A percentile compares a stretch with the other conserved stretches of the same genome.
phyloP scores from a whole-genome alignment of 2,113 vertebrate genomes.

The Seriola rivoliana region DNA sequence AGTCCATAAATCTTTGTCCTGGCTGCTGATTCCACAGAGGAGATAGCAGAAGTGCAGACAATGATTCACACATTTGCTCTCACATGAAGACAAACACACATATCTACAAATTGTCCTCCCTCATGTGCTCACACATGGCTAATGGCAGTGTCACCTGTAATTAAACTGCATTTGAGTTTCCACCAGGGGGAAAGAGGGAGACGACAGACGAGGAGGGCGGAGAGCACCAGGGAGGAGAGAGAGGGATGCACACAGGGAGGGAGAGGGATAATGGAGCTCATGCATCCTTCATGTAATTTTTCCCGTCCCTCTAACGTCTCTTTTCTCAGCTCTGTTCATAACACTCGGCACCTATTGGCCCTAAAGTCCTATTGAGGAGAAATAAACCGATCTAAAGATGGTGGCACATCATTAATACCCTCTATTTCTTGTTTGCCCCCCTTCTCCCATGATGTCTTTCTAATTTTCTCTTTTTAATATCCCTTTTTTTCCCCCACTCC shows the following conservation, averaged over 20 bases:
- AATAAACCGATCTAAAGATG: constrained; percentile 52
- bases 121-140: constrained; percentile 36
- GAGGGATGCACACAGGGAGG: constrained; percentile 27
- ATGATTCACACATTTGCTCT: constrained; percentile 58
- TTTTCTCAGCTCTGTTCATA: constrained; percentile 32
- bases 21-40: constrained; percentile 52
- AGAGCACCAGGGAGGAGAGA: constrained; percentile 27
- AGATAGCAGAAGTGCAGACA: constrained; percentile 35
- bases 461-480: constrained; percentile 18
- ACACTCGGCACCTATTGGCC: constrained; percentile 16
- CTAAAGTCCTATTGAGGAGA: constrained; percentile 38
- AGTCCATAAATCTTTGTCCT: constrained; percentile 73
- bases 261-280: constrained; percentile 54
- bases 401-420: constrained; percentile 41
- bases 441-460: not conserved
- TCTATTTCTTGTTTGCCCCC: constrained; percentile 12
- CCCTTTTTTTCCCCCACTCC: not conserved
- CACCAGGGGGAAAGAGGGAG: constrained; percentile 26
- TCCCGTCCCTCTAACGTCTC: constrained; percentile 20
- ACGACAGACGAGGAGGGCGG: constrained; percentile 20
- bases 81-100: constrained; percentile 58
- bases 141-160: constrained; percentile 62
- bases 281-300: constrained; percentile 54
- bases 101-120: constrained; percentile 44
- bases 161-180: constrained; percentile 67